Evolutionary conservation across 1,140 invertebrate genomes (phyloP).

Genomic region (Meloidogyne chitwoodi): DNA sequence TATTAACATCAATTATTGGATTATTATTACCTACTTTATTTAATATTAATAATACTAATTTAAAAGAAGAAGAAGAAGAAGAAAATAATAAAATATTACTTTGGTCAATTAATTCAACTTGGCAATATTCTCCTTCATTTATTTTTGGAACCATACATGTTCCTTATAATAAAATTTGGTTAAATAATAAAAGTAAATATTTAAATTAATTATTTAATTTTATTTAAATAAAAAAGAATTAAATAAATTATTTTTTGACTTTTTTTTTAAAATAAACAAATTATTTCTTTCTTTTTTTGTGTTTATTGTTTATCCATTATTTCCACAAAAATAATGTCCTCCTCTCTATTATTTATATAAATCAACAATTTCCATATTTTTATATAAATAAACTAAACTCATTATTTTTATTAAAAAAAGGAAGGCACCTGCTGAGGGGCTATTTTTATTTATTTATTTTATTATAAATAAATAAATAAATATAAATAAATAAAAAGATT

Average conservation of each 20-base stretch:
- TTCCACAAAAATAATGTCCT: too few relatives aligned
- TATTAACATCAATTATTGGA: not conserved
- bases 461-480: not conserved
- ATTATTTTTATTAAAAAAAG: not conserved
- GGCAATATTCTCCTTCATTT: not conserved
- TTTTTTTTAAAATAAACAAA: not conserved
- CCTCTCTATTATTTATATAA: too few relatives aligned
- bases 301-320: too few relatives aligned
- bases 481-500: not conserved
- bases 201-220: not conserved
- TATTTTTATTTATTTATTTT: not conserved
- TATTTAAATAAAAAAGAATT: too few relatives aligned
- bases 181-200: conserved; percentile 21
- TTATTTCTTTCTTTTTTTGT: too few relatives aligned
- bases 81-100: not conserved
- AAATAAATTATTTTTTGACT: too few relatives aligned
- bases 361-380: not conserved
- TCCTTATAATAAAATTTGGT: conserved; percentile 29
- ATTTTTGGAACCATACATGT: conserved; percentile 26
- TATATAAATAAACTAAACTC: not conserved
- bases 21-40: not conserved
- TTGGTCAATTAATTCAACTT: not conserved
- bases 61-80: not conserved
- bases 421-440: not conserved
- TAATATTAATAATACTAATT: not conserved